Conservation (phyloP, 1,140 invertebrate species). For the Penaeus chinensis region DNA sequence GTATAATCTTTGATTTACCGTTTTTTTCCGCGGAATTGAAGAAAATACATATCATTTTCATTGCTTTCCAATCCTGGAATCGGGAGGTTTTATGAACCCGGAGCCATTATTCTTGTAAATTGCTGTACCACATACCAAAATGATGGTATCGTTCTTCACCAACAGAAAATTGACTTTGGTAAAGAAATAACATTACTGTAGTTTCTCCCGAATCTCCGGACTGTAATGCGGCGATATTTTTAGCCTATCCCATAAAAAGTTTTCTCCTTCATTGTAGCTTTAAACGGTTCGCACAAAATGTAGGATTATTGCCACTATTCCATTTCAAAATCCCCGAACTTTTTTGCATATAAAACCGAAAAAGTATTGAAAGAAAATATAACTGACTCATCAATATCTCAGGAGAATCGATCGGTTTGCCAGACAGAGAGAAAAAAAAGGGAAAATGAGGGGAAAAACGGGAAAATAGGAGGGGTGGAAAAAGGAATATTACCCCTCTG, state of each 20-base stretch:
- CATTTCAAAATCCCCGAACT: slow-evolving; percentile 55
- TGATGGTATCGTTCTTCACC: slow-evolving; percentile 51
- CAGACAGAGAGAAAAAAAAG: neutral
- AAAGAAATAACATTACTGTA: slow-evolving; percentile 62
- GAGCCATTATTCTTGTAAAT: slow-evolving; percentile 46
- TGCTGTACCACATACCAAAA: slow-evolving; percentile 16
- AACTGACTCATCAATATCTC: slow-evolving; percentile 16
- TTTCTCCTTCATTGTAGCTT: slow-evolving; percentile 59
- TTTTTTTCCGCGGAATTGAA: slow-evolving; percentile 29
- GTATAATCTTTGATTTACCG: too few relatives aligned
- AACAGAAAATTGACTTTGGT: slow-evolving; percentile 61
- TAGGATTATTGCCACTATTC: slow-evolving; percentile 57
- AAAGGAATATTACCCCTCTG: too few relatives aligned
- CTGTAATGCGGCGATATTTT: slow-evolving; percentile 60
- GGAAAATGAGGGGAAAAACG: neutral
- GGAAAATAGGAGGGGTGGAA: neutral
- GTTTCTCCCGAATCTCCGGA: slow-evolving; percentile 58
- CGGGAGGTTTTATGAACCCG: slow-evolving; percentile 23
- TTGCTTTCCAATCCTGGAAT: slow-evolving; percentile 19
- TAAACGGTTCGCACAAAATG: slow-evolving; percentile 58
- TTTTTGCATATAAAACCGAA: slow-evolving; percentile 56
- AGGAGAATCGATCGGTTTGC: neutral
- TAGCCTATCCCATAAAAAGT: slow-evolving; percentile 60
- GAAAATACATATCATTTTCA: slow-evolving; percentile 34
- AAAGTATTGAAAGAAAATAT: slow-evolving; percentile 53